Evolutionary conservation across 2,888 invertebrate genomes (phyloP).

Genomic region (Pterobdella sp.): DNA sequence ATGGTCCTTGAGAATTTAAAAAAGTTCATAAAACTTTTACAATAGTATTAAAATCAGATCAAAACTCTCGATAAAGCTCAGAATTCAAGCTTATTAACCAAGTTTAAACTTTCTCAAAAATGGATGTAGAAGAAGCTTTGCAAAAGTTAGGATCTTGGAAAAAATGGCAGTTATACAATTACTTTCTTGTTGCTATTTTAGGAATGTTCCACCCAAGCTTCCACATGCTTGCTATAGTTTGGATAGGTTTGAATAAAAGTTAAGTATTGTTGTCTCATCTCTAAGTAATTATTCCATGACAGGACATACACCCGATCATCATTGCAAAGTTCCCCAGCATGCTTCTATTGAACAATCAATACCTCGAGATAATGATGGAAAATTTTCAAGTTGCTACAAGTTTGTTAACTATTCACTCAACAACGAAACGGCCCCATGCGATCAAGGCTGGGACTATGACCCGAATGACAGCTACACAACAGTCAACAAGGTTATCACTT

Average conservation of each 20-base stretch:
- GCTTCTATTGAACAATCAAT: conserved; percentile 8
- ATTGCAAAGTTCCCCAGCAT: conserved; percentile 25
- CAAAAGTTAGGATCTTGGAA: conserved; percentile 35
- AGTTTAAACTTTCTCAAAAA: no score
- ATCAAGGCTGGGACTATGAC: conserved; percentile 36
- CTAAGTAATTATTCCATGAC: not conserved
- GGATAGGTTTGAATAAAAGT: conserved; percentile 34
- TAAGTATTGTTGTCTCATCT: not conserved
- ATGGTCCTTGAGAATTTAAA: no score
- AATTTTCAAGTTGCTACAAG: conserved; percentile 27
- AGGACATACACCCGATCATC: conserved; percentile 26
- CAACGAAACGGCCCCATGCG: conserved; percentile 33
- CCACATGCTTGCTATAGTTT: conserved; percentile 40
- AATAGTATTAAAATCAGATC: no score
- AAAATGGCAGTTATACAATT: conserved; percentile 37
- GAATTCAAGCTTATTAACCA: no score
- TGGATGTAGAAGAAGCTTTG: conserved; percentile 39
- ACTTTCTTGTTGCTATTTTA: conserved; percentile 33
- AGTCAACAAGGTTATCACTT: conserved; percentile 35
- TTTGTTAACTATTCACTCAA: conserved; percentile 28
- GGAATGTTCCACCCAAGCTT: conserved; percentile 36
- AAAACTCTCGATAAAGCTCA: no score
- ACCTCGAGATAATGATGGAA: conserved; percentile 18
- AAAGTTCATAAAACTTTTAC: no score
- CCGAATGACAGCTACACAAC: conserved; percentile 34